Base-by-base conservation (phyloP, 2,888 invertebrate genomes). In the Deilephila elpenor region DNA sequence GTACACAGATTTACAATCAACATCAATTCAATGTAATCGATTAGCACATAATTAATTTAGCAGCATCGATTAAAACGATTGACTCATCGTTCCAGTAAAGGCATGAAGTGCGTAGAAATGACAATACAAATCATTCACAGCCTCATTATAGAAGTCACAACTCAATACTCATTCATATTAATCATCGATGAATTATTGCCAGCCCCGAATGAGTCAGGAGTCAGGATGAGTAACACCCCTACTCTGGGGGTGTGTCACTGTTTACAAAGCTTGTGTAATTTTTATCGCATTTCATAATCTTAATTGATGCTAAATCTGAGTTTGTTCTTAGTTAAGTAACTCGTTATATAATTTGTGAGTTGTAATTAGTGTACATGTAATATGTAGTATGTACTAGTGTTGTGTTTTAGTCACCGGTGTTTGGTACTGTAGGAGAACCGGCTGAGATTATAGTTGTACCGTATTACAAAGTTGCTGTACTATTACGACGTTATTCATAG, bases 231-330 rank as follows among this genome's bases (percentile, higher is more conserved):
- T 78, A 78, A 83, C 83, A 81, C 80, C 80, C 83, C 83, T 81
- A 78, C 37, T 62, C 71, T 75, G 78, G 84, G 89, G 89, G 90
- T 86, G 90, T 91, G 89, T 89, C 89, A 89, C 83, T 88, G 84
- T 83, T 86, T 84, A 81, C 82, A 78, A 82, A 81, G 80, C 77
- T 80, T 78, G 81, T 80, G 80, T 83, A 74, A 78, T 79, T 7
- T 72, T 61, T 72, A 62, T 53, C 20, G 34, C 53, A 62, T 71
- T 61, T 74, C 61, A 56, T 71, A 62, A 56, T 20, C 11, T 29
- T 34, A 44, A 70, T 71, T 5, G 8, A 19, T 25, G 19, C 59
- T 61, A 72, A 25, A 53, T 32, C 20, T 62, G 8, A 37, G 51
- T n/a, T 62, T 62, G 37, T 34, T 32, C 51, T 51, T 14, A 14